Evolutionary conservation across 2,888 invertebrate genomes (phyloP).

Genomic region (Thecophora atra): DNA sequence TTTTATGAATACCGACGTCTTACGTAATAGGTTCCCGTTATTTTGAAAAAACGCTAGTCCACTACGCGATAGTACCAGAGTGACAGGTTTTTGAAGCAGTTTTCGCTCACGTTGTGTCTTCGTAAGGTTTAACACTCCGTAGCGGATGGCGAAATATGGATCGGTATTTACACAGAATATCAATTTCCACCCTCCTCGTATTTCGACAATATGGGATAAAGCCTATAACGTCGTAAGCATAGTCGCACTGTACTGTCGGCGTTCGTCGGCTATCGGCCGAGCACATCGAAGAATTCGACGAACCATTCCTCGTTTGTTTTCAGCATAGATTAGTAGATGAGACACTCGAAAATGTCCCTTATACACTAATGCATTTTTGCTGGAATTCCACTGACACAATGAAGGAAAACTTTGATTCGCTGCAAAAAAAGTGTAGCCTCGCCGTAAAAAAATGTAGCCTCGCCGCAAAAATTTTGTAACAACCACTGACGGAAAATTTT

Average conservation of each 20-base stretch:
- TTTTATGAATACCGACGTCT: too few species aligned
- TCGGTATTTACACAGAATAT: background rate
- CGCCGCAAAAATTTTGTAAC: too few species aligned
- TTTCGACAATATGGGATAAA: background rate
- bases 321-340: constrained; percentile 53
- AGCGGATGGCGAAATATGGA: background rate
- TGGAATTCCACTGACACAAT: background rate
- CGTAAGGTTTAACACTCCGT: too few species aligned
- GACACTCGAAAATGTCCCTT: constrained; percentile 47
- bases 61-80: too few species aligned
- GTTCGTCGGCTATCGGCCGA: constrained; percentile 4
- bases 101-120: too few species aligned
- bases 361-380: constrained; percentile 38
- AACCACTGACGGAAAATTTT: too few species aligned
- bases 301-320: constrained; percentile 48
- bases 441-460: too few species aligned
- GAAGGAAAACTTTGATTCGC: too few species aligned
- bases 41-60: too few species aligned
- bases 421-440: too few species aligned
- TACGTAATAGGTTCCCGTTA: too few species aligned
- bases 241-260: constrained; percentile 14
- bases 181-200: constrained; percentile 9
- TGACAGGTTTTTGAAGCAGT: too few species aligned
- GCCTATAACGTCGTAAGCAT: background rate
- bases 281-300: constrained; percentile 31